These are phyloP conservation scores for Brachionus asplanchnoidis DNA, from an alignment of 1,140 invertebrate species.

Conservation along the genomic window DNA sequence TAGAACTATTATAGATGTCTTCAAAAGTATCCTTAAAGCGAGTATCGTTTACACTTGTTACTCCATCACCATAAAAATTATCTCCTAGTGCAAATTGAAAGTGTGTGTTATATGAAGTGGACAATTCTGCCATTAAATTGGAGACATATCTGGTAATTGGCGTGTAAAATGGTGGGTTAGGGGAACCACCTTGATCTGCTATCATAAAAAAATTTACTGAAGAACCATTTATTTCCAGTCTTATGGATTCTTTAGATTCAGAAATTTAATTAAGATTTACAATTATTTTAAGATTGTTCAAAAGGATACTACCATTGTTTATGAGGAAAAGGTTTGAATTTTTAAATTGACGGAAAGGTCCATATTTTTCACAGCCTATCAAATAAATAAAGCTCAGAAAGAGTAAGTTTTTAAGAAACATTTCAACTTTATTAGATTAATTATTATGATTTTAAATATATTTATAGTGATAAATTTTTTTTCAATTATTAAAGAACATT, in stretches of 20 bases:
- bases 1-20: background rate
- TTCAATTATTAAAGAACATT: no score
- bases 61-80: conserved; percentile 41
- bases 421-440: background rate
- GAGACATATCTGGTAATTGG: conserved; percentile 49
- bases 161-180: conserved; percentile 51
- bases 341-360: background rate
- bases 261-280: background rate
- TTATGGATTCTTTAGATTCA: background rate
- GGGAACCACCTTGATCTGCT: conserved; percentile 56
- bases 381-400: background rate
- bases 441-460: no score
- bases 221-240: background rate
- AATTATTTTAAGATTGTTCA: background rate
- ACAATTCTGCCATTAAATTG: conserved; percentile 50
- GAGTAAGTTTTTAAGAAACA: background rate
- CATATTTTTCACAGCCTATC: background rate
- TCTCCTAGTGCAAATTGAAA: conserved; percentile 51
- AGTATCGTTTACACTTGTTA: conserved; percentile 18
- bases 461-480: no score
- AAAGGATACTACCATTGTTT: background rate
- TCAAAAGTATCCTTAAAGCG: conserved; percentile 34
- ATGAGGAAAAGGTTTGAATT: background rate
- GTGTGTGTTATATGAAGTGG: conserved; percentile 46
- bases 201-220: conserved; percentile 47